Conservation (phyloP, 1,140 invertebrate genomes). For the Nylanderia fulva region DNA sequence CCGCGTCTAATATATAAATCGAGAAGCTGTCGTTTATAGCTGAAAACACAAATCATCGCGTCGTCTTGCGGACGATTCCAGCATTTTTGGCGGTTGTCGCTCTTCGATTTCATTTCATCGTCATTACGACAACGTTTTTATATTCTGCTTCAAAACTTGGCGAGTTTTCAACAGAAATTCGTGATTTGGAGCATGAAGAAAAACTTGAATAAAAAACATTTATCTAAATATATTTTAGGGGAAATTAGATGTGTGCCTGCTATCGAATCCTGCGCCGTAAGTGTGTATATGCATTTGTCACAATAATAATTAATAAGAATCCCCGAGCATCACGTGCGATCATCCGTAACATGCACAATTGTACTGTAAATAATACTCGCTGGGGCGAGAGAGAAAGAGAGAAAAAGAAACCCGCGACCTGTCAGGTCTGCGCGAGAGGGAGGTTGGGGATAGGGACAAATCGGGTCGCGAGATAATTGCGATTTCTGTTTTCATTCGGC, state of each 20-base stretch:
- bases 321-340: background rate
- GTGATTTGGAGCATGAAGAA: background rate
- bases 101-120: background rate
- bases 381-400: background rate
- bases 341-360: background rate
- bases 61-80: background rate
- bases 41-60: background rate
- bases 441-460: background rate
- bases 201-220: background rate
- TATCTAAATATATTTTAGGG: background rate
- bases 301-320: constrained; percentile 16
- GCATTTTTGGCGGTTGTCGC: constrained; percentile 8
- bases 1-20: background rate
- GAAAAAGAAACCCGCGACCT: constrained; percentile 1
- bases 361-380: constrained; percentile 12
- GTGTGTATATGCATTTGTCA: background rate
- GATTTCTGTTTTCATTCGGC: constrained; percentile 50
- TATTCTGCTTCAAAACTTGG: background rate
- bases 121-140: background rate
- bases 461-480: constrained; percentile 40
- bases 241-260: background rate
- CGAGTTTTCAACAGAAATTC: background rate
- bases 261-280: background rate
- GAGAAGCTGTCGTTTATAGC: background rate
- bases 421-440: background rate